Conservation (phyloP, 2,888 invertebrate species). For the Xanthia icteritia region DNA sequence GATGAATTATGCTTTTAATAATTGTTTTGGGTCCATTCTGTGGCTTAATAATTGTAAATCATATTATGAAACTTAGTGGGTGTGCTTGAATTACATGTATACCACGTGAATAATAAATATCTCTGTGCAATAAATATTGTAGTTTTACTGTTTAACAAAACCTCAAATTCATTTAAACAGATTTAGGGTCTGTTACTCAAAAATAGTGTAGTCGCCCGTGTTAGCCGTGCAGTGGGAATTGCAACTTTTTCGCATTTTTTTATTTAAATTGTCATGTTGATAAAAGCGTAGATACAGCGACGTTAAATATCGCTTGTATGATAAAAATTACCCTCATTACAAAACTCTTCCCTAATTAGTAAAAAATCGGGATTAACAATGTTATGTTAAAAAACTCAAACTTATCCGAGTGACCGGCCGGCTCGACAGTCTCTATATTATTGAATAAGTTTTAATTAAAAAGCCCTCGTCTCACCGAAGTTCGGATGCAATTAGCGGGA, state of each 20-base stretch:
- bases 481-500: slow-evolving; percentile 84
- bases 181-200: neutral
- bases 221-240: neutral
- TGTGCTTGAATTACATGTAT: slow-evolving; percentile 21
- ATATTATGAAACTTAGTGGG: slow-evolving; percentile 16
- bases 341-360: slow-evolving; percentile 34
- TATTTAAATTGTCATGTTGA: neutral
- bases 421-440: slow-evolving; percentile 80
- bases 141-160: slow-evolving; percentile 8
- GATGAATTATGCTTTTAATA: slow-evolving; percentile 65
- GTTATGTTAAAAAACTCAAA: slow-evolving; percentile 73
- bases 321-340: neutral
- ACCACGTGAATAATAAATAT: neutral
- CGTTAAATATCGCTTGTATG: neutral
- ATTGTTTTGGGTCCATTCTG: slow-evolving; percentile 46
- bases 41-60: slow-evolving; percentile 45
- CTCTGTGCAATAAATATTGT: neutral
- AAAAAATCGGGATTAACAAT: slow-evolving; percentile 52
- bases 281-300: neutral
- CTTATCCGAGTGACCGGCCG: slow-evolving; percentile 76
- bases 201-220: neutral
- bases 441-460: slow-evolving; percentile 89
- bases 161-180: neutral
- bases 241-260: neutral
- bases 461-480: slow-evolving; percentile 78